These are phyloP conservation scores for Bedellia somnulentella DNA, from an alignment of 2,888 invertebrate genomes.

Conservation along the genomic window DNA sequence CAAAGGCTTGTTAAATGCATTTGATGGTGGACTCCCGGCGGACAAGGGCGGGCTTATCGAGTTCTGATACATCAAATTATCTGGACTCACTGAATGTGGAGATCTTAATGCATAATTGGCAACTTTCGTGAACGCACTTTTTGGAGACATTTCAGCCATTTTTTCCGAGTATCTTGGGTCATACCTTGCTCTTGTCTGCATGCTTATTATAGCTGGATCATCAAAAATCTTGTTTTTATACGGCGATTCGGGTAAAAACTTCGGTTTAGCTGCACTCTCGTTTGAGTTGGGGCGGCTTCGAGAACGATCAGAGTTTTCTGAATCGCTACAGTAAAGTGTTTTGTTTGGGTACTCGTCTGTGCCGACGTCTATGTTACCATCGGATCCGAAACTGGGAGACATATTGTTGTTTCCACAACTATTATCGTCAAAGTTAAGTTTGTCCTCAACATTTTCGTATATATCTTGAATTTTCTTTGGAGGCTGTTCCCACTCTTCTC, in stretches of 20 bases:
- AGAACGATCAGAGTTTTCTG: conserved; percentile 49
- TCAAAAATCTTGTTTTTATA: conserved; percentile 64
- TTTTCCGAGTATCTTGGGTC: conserved; percentile 47
- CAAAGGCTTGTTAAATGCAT: conserved; percentile 29
- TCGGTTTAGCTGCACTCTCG: conserved; percentile 55
- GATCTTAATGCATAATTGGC: conserved; percentile 54
- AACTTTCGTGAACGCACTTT: conserved; percentile 87
- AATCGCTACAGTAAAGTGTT: conserved; percentile 49
- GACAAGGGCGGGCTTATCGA: conserved; percentile 74
- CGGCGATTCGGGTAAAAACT: conserved; percentile 39
- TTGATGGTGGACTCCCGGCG: conserved; percentile 59
- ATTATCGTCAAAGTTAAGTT: conserved; percentile 24
- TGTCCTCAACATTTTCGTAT: conserved; percentile 30
- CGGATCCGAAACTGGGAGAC: conserved; percentile 49
- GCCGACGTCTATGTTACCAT: conserved; percentile 52
- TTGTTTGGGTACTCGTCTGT: conserved; percentile 54
- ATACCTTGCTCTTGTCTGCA: conserved; percentile 54
- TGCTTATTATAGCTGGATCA: conserved; percentile 55
- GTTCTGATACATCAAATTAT: conserved; percentile 74
- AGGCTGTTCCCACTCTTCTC: conserved; percentile 47
- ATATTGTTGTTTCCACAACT: conserved; percentile 44
- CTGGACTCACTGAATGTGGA: conserved; percentile 75
- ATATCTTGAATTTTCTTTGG: conserved; percentile 41
- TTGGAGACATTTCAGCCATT: conserved; percentile 51
- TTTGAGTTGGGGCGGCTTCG: conserved; percentile 56